phyloP scores from a whole-genome alignment of 2,888 invertebrate species.

The Nebria salina region DNA sequence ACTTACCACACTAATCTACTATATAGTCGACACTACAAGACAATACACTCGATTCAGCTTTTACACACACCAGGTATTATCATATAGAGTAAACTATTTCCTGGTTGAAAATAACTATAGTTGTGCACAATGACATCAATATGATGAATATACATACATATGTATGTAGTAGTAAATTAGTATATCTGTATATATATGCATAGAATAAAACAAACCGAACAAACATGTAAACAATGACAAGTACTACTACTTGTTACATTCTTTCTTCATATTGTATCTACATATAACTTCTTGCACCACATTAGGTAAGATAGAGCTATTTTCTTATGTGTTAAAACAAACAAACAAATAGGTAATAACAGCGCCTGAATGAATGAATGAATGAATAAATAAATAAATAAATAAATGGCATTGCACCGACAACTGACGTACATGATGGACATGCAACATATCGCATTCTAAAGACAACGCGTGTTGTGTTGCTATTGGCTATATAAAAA shows the following conservation, averaged over 20 bases:
- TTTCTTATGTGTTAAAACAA: too few species aligned
- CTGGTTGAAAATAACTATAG: not conserved
- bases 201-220: too few species aligned
- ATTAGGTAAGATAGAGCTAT: too few species aligned
- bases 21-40: not conserved
- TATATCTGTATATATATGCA: too few species aligned
- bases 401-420: not conserved
- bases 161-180: too few species aligned
- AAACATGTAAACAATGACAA: not conserved
- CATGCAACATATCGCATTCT: not conserved
- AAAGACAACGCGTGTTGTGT: not conserved
- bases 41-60: not conserved
- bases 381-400: too few species aligned
- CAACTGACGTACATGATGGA: not conserved
- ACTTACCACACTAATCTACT: too few species aligned
- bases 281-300: conserved; percentile 51
- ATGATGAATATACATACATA: too few species aligned
- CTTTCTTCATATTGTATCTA: not conserved
- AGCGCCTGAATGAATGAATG: too few species aligned
- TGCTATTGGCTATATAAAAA: not conserved
- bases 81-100: not conserved
- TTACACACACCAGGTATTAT: not conserved
- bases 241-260: not conserved
- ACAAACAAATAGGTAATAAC: too few species aligned
- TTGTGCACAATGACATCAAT: too few species aligned